Percentiles rank a stretch among this genome's conserved stretches.
Conservation (phyloP, 2,113 vertebrate species). For the Microcebus lehilahytsara region DNA sequence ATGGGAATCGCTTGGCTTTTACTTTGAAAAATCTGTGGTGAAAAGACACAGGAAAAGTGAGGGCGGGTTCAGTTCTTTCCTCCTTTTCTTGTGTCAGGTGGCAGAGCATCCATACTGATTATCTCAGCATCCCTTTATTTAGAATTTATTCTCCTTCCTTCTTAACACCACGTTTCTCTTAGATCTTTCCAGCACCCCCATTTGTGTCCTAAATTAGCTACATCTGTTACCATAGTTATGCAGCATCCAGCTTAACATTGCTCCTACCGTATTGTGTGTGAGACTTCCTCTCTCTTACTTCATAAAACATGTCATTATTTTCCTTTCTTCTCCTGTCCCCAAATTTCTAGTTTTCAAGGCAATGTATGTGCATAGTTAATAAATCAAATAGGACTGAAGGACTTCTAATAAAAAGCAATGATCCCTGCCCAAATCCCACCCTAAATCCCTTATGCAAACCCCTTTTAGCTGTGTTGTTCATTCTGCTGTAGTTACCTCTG, state of each 20-base stretch:
- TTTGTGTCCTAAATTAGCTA: conserved; percentile 69
- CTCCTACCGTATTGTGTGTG: not conserved
- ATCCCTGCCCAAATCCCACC: not conserved
- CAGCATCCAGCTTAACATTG: conserved; percentile 43
- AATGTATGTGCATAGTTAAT: not conserved
- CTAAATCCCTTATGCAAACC: not conserved
- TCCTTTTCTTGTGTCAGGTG: conserved; percentile 36
- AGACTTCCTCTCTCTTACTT: not conserved
- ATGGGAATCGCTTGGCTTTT: not conserved
- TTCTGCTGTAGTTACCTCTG: not conserved
- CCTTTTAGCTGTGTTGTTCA: not conserved
- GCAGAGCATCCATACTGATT: conserved; percentile 6
- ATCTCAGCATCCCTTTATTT: conserved; percentile 65
- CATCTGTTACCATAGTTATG: conserved; percentile 80
- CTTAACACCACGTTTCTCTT: conserved; percentile 34
- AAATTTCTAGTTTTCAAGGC: not conserved
- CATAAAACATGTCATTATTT: not conserved
- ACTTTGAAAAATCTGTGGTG: not conserved
- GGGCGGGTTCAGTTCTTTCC: not conserved
- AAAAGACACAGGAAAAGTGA: conserved; percentile 34
- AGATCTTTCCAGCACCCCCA: conserved; percentile 43
- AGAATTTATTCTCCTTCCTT: conserved; percentile 58
- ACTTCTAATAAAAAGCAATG: not conserved
- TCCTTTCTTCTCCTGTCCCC: not conserved
- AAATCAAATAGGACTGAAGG: not conserved